These are phyloP conservation scores for Hipparchia semele DNA, from an alignment of 2,888 invertebrate genomes.

Conservation along the genomic window DNA sequence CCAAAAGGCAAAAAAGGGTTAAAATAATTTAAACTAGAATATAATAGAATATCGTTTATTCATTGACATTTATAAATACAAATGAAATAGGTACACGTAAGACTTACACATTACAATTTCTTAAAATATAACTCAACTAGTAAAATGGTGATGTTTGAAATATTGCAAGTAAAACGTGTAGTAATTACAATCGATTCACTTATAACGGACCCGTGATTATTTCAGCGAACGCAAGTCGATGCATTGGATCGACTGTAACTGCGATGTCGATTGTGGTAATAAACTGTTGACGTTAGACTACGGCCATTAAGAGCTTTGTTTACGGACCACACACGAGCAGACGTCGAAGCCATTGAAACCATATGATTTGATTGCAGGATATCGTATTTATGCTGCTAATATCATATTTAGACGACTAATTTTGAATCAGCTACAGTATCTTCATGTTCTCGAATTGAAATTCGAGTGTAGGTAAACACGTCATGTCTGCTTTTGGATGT, in stretches of 20 bases:
- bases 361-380: slow-evolving; percentile 77
- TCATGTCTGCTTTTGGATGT: slow-evolving; percentile 8
- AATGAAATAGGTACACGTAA: too few species aligned
- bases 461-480: slow-evolving; percentile 21
- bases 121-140: too few species aligned
- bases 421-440: slow-evolving; percentile 32
- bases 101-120: too few species aligned
- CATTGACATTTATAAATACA: too few species aligned
- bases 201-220: slow-evolving; percentile 47
- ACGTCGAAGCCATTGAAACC: slow-evolving; percentile 65
- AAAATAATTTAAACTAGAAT: too few species aligned
- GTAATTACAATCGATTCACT: slow-evolving; percentile 12
- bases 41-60: too few species aligned
- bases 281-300: slow-evolving; percentile 73
- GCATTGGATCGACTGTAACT: slow-evolving; percentile 68
- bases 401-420: slow-evolving; percentile 60
- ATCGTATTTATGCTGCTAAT: slow-evolving; percentile 71
- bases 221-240: slow-evolving; percentile 57
- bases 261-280: slow-evolving; percentile 73
- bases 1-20: too few species aligned
- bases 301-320: slow-evolving; percentile 78
- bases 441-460: slow-evolving; percentile 29
- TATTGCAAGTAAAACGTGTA: too few species aligned
- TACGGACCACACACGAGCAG: slow-evolving; percentile 78
- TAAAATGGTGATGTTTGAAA: too few species aligned